Evolutionary conservation across 2,888 invertebrate species (phyloP).

Genomic region (Napeogenes inachia): DNA sequence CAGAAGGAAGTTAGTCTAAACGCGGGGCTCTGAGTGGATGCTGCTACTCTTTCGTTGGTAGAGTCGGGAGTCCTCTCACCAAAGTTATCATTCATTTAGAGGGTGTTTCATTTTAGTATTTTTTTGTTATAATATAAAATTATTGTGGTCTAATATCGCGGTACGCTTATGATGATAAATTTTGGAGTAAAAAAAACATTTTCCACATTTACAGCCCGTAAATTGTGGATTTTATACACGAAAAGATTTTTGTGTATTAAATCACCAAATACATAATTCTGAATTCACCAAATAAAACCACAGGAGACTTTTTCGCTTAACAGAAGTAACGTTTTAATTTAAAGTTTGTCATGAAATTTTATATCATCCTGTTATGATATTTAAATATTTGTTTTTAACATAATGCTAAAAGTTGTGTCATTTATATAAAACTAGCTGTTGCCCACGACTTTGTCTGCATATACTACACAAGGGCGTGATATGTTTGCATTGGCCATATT

Average conservation of each 20-base stretch:
- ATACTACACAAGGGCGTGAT: too few species aligned
- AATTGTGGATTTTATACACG: not conserved
- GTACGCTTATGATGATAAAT: not conserved
- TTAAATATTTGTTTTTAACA: not conserved
- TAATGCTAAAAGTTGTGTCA: not conserved
- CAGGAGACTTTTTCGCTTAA: not conserved
- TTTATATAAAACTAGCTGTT: too few species aligned
- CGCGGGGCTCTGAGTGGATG: constrained; percentile 45
- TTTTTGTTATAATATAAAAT: too few species aligned
- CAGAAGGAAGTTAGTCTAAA: constrained; percentile 52
- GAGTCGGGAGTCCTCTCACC: constrained; percentile 33
- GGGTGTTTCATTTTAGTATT: constrained; percentile 45
- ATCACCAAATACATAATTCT: not conserved
- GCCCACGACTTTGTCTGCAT: too few species aligned
- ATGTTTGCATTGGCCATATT: too few species aligned
- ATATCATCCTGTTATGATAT: not conserved
- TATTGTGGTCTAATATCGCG: not conserved
- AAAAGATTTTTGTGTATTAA: not conserved
- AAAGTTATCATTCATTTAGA: constrained; percentile 54
- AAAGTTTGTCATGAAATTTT: not conserved
- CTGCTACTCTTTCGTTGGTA: constrained; percentile 46
- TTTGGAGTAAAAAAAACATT: too few species aligned
- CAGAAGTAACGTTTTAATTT: constrained; percentile 4
- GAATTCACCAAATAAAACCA: constrained; percentile 1
- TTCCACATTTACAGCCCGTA: not conserved